Evolutionary conservation across 2,888 invertebrate species (phyloP), one percentile per base, ranked within the genome.

Genomic region (Troides oblongomaculatus): DNA sequence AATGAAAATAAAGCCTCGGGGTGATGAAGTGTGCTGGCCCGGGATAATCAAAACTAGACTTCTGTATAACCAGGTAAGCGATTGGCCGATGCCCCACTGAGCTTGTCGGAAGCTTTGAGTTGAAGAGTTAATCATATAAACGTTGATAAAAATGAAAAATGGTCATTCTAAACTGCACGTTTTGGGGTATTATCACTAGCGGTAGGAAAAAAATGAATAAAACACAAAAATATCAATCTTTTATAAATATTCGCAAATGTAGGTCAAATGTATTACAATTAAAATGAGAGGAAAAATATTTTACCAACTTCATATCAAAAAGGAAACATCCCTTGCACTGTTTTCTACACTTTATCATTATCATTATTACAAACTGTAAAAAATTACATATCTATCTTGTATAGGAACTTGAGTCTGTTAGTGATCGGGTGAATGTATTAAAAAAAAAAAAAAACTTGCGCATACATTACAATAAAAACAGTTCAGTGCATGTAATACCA

Each of bases 181-280:
- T 17, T 14, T 1, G 18, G 5, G 18, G 50, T 53, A 53, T 7
- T n/a, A 18, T n/a, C 6, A n/a, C 3, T n/a, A 8, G 53, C 53
- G 18, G n/a, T n/a, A 18, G 53, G 53, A 50, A 66, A 64, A 66
- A 56, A 66, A 68, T 70, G 82, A 90, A 89, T 88, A 78, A 91
- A 90, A 91, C 87, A 75, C 83, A 73, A 72, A 72, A 80, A 76
- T 89, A 89, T 89, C 89, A 92, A 91, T 92, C 84, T 71, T 92
- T 92, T 92, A 92, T 92, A 92, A 92, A 92, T 92, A 92, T 92
- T 91, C 90, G 89, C 91, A 91, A 89, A 89, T 92, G 91, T 90
- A 92, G 86, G 88, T 92, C 90, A 90, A 92, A 91, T 91, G 90
- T 89, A 85, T 88, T 91, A 91, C 91, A 92, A 89, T 90, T 90